A percentile compares a stretch with the other conserved stretches of the same genome.
These are phyloP conservation scores for Drosophila nr. fundita DNA, from an alignment of 2,888 invertebrate species.

Conservation along the genomic window DNA sequence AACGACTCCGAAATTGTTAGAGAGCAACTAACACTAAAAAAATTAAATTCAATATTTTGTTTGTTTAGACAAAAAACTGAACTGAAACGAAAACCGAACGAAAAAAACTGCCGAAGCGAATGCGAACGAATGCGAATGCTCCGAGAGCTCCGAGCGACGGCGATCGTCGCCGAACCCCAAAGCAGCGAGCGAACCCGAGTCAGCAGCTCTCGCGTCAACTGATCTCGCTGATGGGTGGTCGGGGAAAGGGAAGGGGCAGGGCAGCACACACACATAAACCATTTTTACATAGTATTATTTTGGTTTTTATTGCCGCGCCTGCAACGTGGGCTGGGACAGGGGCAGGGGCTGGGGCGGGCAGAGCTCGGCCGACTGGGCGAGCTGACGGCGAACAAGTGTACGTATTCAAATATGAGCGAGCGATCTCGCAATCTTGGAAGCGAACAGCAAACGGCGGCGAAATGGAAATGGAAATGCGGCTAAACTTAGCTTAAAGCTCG, in stretches of 20 bases:
- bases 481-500: conserved; percentile 60
- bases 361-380: conserved; percentile 5
- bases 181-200: conserved; percentile 20
- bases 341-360: conserved; percentile 1
- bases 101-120: conserved; percentile 64
- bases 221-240: conserved; percentile 20
- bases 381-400: conserved; percentile 57
- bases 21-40: conserved; percentile 84
- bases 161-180: conserved; percentile 21
- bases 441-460: conserved; percentile 11
- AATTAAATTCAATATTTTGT: conserved; percentile 84
- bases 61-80: conserved; percentile 81
- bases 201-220: conserved; percentile 34
- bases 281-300: conserved; percentile 79
- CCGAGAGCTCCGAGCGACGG: conserved; percentile 41
- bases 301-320: conserved; percentile 66
- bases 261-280: conserved; percentile 62
- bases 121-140: conserved; percentile 71
- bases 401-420: conserved; percentile 58
- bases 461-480: conserved; percentile 30
- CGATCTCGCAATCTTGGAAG: conserved; percentile 50
- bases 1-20: conserved; percentile 84
- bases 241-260: background rate
- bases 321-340: background rate
- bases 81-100: conserved; percentile 54